Conservation (phyloP, 2,113 vertebrate species). For the Notiomystis cincta region DNA sequence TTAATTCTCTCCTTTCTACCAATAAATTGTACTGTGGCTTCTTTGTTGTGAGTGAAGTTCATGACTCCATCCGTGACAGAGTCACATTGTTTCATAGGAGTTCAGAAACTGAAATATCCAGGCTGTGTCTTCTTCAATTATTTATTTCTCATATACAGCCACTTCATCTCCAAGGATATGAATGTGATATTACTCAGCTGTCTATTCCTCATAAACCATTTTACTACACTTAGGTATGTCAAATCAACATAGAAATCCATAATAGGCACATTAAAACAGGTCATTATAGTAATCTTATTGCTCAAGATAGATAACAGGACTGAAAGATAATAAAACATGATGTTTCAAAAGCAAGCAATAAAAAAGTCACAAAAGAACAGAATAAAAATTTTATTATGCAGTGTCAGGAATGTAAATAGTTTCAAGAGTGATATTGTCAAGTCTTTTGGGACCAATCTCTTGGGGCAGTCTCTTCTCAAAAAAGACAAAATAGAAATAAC, state of each 20-base stretch:
- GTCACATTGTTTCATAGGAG: not conserved
- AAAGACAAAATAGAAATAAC: not conserved
- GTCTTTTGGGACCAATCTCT: not conserved
- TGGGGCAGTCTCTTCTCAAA: not conserved
- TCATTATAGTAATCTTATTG: slow-evolving; percentile 43
- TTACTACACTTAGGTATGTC: slow-evolving; percentile 41
- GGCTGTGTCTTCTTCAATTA: slow-evolving; percentile 20
- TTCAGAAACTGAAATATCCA: not conserved
- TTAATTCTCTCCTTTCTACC: not conserved
- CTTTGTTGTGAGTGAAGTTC: not conserved
- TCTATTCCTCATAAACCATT: slow-evolving; percentile 55
- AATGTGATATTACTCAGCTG: slow-evolving; percentile 3
- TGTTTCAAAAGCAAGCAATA: slow-evolving; percentile 62
- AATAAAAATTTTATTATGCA: slow-evolving; percentile 61
- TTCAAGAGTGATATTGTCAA: slow-evolving; percentile 46
- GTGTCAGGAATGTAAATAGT: slow-evolving; percentile 62
- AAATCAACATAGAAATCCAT: slow-evolving; percentile 36
- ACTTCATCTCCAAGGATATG: slow-evolving; percentile 25
- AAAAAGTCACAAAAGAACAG: slow-evolving; percentile 60
- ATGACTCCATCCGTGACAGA: not conserved
- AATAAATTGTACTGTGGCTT: rapidly evolving
- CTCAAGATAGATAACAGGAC: slow-evolving; percentile 60
- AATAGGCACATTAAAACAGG: slow-evolving; percentile 62
- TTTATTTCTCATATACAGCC: slow-evolving; percentile 41
- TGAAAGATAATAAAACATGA: slow-evolving; percentile 59